A percentile compares a stretch with the other conserved stretches of the same genome.
Conservation (phyloP, 2,113 vertebrate genomes). For the Lampris megalopsis region DNA sequence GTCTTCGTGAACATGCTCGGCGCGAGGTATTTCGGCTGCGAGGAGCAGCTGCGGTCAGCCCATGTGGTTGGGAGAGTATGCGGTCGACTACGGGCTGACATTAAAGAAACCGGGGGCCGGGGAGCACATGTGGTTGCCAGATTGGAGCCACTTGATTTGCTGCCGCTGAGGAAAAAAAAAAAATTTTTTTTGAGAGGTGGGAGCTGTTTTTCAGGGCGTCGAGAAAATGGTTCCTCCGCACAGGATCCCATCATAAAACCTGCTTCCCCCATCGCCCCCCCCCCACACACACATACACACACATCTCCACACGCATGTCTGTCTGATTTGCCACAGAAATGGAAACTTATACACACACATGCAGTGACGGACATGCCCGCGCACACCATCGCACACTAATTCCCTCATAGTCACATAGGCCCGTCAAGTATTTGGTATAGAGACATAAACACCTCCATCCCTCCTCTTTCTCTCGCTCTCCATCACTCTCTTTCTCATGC, state of each 20-base stretch:
- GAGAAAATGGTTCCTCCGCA: conserved; percentile 55
- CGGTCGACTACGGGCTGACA: conserved; percentile 54
- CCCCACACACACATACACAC: too few species aligned
- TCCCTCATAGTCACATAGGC: conserved; percentile 53
- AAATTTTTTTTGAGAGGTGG: conserved; percentile 35
- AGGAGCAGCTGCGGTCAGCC: conserved; percentile 49
- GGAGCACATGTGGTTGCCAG: conserved; percentile 75
- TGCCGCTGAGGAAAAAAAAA: conserved; percentile 50
- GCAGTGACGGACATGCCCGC: conserved; percentile 59
- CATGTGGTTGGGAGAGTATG: conserved; percentile 46
- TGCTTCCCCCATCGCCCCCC: conserved; percentile 36
- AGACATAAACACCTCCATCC: conserved; percentile 67
- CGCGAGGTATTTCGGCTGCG: conserved; percentile 37
- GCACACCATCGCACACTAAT: conserved; percentile 56
- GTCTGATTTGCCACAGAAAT: conserved; percentile 39
- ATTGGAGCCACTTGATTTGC: conserved; percentile 62
- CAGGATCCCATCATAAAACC: conserved; percentile 28
- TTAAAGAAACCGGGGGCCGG: conserved; percentile 47
- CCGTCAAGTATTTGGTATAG: conserved; percentile 61
- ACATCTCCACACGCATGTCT: conserved; percentile 59
- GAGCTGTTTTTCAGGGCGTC: conserved; percentile 60
- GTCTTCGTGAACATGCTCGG: conserved; percentile 44
- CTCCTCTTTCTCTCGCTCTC: conserved; percentile 1
- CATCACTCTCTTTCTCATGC: conserved; percentile 2
- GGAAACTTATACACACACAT: conserved; percentile 55